Percentiles rank a stretch among this genome's conserved stretches.
Evolutionary conservation across 2,113 vertebrate species (phyloP).

Genomic region (Tragulus kanchil): DNA sequence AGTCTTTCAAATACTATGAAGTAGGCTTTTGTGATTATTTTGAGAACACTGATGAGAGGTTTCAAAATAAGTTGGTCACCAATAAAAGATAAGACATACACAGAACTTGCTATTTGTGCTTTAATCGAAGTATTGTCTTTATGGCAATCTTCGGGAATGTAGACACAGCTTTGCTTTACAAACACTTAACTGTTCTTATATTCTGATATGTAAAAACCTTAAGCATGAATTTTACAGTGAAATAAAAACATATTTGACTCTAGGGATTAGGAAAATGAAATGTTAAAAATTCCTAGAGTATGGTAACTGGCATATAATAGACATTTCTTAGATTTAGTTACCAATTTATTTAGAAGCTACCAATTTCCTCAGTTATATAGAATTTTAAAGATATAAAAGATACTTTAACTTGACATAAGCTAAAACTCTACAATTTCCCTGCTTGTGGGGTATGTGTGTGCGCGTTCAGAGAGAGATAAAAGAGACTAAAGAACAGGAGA

Average conservation of each 20-base stretch:
- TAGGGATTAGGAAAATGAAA: conserved; percentile 18
- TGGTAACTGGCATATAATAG: background rate
- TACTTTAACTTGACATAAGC: conserved; percentile 21
- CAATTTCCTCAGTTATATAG: background rate
- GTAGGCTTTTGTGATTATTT: conserved; percentile 19
- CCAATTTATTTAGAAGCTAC: conserved; percentile 17
- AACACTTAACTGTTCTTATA: background rate
- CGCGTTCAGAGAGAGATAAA: background rate
- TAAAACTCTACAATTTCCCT: background rate
- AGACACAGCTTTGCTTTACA: background rate
- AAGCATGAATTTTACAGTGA: background rate
- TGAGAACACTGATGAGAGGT: background rate
- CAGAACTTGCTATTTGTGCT: conserved; percentile 24
- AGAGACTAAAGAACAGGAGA: background rate
- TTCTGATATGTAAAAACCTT: background rate
- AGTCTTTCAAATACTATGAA: background rate
- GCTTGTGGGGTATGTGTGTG: background rate
- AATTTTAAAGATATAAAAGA: conserved; percentile 39
- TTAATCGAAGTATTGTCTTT: background rate
- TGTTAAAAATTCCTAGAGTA: conserved; percentile 24
- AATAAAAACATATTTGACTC: conserved; percentile 23
- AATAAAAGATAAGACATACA: background rate
- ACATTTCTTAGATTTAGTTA: conserved; percentile 16
- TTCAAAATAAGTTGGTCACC: conserved; percentile 32
- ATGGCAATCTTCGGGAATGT: background rate